Percentiles rank a stretch among this genome's conserved stretches.
These are phyloP conservation scores for Antennarius maculatus DNA, from an alignment of 2,797 vertebrate species.

Conservation along the genomic window DNA sequence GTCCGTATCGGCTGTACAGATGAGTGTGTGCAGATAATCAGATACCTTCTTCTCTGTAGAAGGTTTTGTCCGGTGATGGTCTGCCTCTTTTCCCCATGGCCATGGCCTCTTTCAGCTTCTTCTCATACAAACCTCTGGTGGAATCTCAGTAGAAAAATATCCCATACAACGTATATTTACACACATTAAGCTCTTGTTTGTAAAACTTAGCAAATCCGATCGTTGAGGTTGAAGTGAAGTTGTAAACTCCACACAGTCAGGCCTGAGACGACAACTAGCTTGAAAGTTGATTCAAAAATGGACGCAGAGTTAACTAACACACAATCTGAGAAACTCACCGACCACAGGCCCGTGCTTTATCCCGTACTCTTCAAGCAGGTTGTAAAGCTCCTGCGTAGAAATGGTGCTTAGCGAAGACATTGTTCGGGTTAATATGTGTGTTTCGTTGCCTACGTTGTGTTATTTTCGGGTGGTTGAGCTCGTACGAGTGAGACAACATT, in stretches of 20 bases:
- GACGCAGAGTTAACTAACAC: background rate
- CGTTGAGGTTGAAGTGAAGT: background rate
- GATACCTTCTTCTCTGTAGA: constrained; percentile 79
- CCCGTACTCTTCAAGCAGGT: constrained; percentile 78
- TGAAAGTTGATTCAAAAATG: constrained; percentile 20
- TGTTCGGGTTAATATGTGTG: background rate
- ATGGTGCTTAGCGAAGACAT: constrained; percentile 67
- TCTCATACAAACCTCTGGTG: constrained; percentile 82
- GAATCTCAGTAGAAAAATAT: constrained; percentile 46
- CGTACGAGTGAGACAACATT: background rate
- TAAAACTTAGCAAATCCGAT: no score
- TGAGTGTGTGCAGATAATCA: background rate
- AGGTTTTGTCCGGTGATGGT: constrained; percentile 68
- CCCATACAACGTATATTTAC: background rate
- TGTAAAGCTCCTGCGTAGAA: constrained; percentile 67
- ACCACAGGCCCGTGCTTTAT: constrained; percentile 84
- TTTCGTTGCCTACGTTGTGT: rapidly evolving
- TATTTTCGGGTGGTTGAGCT: background rate
- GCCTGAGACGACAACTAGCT: constrained; percentile 3
- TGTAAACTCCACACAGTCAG: background rate
- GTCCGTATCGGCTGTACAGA: background rate
- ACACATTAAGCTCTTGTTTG: no score
- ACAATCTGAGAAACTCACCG: constrained; percentile 63
- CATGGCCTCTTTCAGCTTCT: constrained; percentile 80
- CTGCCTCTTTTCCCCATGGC: constrained; percentile 52